These are phyloP conservation scores for Rhadinocentrus ornatus DNA, from an alignment of 2,797 vertebrate genomes.

Conservation along the genomic window DNA sequence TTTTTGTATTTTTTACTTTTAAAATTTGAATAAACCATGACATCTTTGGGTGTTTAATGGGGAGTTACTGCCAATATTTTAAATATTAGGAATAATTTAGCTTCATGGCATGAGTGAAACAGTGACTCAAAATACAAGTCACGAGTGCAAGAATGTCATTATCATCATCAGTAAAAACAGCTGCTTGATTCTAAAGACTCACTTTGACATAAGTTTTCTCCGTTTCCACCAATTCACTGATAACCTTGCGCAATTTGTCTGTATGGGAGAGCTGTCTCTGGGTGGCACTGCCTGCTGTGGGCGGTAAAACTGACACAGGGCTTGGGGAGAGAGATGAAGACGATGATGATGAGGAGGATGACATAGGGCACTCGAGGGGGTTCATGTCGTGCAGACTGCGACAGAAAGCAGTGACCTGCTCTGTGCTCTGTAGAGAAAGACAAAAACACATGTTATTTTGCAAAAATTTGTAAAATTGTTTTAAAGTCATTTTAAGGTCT, in stretches of 20 bases:
- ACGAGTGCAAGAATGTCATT: not conserved
- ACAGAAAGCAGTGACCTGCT: slow-evolving; percentile 90
- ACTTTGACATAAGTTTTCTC: slow-evolving; percentile 98
- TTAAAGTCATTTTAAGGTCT: not conserved
- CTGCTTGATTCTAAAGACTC: slow-evolving; percentile 18
- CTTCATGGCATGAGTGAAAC: slow-evolving; percentile 13
- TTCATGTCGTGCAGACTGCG: slow-evolving; percentile 93
- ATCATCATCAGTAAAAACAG: not conserved
- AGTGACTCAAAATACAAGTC: not conserved
- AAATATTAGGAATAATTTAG: slow-evolving; percentile 7
- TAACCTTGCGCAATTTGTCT: slow-evolving; percentile 96
- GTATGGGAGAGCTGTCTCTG: slow-evolving; percentile 93
- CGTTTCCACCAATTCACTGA: slow-evolving; percentile 95
- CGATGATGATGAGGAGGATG: slow-evolving; percentile 76
- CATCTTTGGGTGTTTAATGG: slow-evolving; percentile 1
- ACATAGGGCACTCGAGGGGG: slow-evolving; percentile 79
- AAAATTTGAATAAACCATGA: not conserved
- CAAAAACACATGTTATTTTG: not conserved
- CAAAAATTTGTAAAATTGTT: not conserved
- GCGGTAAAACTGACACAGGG: slow-evolving; percentile 86
- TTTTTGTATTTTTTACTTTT: too few relatives aligned
- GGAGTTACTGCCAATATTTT: slow-evolving; percentile 8
- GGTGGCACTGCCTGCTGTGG: slow-evolving; percentile 70
- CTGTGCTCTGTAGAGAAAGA: slow-evolving; percentile 83
- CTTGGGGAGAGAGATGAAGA: slow-evolving; percentile 84